Conservation (phyloP, 2,888 invertebrate genomes). For the Leptothorax acervorum region DNA sequence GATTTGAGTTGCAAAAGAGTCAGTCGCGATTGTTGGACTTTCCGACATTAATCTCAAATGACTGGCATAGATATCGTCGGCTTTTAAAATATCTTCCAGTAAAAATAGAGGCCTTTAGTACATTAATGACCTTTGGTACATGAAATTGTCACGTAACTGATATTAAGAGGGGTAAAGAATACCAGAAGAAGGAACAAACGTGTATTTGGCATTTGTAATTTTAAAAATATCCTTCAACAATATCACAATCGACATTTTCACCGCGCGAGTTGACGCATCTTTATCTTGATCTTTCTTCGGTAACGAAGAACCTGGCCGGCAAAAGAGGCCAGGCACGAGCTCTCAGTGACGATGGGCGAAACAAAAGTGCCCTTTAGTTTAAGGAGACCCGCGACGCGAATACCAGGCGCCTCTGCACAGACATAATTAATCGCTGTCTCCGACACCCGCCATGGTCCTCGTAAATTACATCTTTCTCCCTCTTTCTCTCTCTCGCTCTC, state of each 20-base stretch:
- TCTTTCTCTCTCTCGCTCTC: background rate
- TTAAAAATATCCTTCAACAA: background rate
- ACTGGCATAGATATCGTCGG: background rate
- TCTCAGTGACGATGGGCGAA: constrained; percentile 28
- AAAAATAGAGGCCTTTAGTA: background rate
- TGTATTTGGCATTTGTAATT: background rate
- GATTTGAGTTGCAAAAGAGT: background rate
- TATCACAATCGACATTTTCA: background rate
- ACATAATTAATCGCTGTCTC: constrained; percentile 80
- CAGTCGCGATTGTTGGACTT: background rate
- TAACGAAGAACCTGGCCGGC: constrained; percentile 16
- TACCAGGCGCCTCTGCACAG: constrained; percentile 58
- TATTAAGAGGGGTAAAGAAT: background rate
- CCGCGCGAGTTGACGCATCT: background rate
- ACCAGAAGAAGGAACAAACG: background rate
- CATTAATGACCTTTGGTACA: background rate
- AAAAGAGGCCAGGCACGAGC: constrained; percentile 13
- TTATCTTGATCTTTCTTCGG: background rate
- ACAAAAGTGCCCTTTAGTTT: constrained; percentile 44
- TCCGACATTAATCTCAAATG: background rate
- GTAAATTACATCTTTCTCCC: constrained; percentile 75
- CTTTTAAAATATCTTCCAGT: background rate
- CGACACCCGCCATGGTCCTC: constrained; percentile 73
- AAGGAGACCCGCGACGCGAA: constrained; percentile 51
- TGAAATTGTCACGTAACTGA: constrained; percentile 20